phyloP scores from a whole-genome alignment of 1,140 invertebrate genomes.

The Coptotermes formosanus region DNA sequence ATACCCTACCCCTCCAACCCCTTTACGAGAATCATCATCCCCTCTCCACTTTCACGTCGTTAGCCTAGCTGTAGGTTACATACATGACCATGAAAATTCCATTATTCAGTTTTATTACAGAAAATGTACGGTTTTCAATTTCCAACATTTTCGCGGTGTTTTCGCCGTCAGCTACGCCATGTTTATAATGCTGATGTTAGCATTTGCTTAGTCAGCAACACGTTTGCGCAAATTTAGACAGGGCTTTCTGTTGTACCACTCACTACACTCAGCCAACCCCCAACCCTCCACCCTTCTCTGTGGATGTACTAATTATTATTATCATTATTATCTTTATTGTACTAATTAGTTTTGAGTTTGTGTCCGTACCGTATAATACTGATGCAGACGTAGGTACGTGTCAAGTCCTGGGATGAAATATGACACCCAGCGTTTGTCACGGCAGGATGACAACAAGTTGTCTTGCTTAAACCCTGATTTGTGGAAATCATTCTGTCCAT shows the following conservation, averaged over 20 bases:
- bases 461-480: background rate
- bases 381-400: background rate
- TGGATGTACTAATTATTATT: background rate
- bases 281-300: background rate
- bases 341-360: too few relatives aligned
- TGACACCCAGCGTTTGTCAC: background rate
- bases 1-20: background rate
- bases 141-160: background rate
- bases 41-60: background rate
- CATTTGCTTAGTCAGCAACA: background rate
- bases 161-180: background rate
- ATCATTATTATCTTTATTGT: background rate
- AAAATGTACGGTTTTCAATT: constrained; percentile 17
- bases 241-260: background rate
- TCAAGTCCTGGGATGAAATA: background rate
- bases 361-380: too few relatives aligned
- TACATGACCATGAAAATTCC: constrained; percentile 2
- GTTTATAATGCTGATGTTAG: background rate
- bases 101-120: constrained; percentile 14
- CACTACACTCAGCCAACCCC: too few relatives aligned
- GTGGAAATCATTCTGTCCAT: background rate
- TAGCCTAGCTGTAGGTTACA: background rate
- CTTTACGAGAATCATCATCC: too few relatives aligned
- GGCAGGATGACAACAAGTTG: too few relatives aligned
- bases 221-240: too few relatives aligned